These are phyloP conservation scores for Globodera rostochiensis DNA, from an alignment of 1,140 invertebrate species.

Conservation along the genomic window DNA sequence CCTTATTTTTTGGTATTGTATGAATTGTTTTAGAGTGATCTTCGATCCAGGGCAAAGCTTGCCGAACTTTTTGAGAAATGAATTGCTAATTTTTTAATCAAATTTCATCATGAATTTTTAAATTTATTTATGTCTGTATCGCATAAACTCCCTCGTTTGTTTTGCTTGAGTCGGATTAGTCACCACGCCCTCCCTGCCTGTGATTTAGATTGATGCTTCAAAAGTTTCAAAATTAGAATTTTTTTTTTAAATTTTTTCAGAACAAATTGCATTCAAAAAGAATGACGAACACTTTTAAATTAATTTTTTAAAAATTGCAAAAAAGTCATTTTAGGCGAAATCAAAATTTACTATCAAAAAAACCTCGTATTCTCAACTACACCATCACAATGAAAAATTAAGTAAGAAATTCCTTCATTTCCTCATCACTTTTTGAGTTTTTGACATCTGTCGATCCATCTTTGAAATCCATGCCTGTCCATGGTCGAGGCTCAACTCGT, in stretches of 20 bases:
- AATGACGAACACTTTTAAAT: too few species aligned
- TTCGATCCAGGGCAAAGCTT: slow-evolving; percentile 22
- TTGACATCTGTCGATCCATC: background rate
- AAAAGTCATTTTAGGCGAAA: too few species aligned
- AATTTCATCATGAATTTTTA: too few species aligned
- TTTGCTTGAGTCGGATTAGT: too few species aligned
- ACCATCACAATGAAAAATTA: background rate
- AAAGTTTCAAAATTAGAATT: too few species aligned
- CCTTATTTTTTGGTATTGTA: background rate
- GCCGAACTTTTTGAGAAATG: slow-evolving; percentile 24
- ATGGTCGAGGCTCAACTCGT: background rate
- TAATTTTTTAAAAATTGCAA: too few species aligned
- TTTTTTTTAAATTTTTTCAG: too few species aligned
- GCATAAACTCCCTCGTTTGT: too few species aligned
- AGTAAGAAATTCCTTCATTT: background rate
- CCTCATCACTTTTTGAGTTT: background rate
- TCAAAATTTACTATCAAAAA: background rate
- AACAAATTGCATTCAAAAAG: too few species aligned
- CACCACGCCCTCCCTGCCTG: too few species aligned
- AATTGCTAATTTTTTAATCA: background rate
- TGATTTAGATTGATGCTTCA: too few species aligned
- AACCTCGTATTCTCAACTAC: background rate
- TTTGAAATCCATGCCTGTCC: background rate
- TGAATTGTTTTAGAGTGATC: slow-evolving; percentile 32
- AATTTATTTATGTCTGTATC: too few species aligned